Conservation (phyloP, 2,113 vertebrate genomes). For the Excalfactoria chinensis region DNA sequence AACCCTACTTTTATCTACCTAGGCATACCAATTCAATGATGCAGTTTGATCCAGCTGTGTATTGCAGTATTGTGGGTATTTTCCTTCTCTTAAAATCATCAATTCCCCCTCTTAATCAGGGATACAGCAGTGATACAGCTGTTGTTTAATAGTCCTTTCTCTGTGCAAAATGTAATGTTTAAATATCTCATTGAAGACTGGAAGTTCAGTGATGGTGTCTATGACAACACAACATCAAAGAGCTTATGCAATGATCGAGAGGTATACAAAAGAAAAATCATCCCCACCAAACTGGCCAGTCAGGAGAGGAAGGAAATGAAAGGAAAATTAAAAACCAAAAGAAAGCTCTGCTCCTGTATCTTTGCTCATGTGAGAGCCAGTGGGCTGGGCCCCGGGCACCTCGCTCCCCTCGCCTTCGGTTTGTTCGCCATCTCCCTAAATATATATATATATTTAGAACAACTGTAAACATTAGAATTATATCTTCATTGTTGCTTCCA, state of each 20-base stretch:
- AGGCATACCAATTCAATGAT: neutral
- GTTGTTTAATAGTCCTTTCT: neutral
- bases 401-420: too few species aligned
- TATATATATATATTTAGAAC: too few species aligned
- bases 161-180: neutral
- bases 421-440: too few species aligned
- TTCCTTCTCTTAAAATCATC: too few species aligned
- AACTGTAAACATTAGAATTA: neutral
- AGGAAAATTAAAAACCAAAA: too few species aligned
- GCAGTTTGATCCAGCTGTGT: neutral
- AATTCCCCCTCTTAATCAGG: neutral
- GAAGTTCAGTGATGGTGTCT: neutral
- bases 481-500: neutral
- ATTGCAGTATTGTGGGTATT: neutral
- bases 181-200: neutral
- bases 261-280: too few species aligned
- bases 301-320: too few species aligned
- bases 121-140: neutral
- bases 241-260: too few species aligned
- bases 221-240: neutral
- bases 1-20: rapidly evolving
- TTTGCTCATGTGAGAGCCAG: too few species aligned
- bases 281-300: too few species aligned
- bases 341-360: too few species aligned
- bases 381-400: too few species aligned